phyloP scores from a whole-genome alignment of 2,888 invertebrate species.

The Drosophila emarginata region DNA sequence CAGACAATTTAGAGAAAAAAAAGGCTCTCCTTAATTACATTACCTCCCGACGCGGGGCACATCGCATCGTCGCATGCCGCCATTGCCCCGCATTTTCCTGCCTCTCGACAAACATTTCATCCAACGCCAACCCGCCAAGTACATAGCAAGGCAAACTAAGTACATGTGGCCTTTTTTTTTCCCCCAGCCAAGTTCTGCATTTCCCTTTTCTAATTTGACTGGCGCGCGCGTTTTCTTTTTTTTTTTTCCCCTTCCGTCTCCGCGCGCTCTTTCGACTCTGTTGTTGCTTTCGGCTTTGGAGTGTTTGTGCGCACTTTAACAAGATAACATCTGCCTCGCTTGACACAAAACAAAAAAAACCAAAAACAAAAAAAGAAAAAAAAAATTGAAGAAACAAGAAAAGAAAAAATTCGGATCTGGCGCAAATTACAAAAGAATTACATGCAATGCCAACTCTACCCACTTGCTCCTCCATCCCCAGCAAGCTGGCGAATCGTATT shows the following conservation, averaged over 20 bases:
- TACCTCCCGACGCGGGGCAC: slow-evolving; percentile 34
- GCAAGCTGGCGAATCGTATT: slow-evolving; percentile 17
- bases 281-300: slow-evolving; percentile 51
- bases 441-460: slow-evolving; percentile 39
- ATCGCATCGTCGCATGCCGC: not conserved
- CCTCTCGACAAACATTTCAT: slow-evolving; percentile 5
- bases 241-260: slow-evolving; percentile 32
- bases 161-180: slow-evolving; percentile 45
- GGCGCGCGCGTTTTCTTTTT: slow-evolving; percentile 20
- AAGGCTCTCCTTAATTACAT: slow-evolving; percentile 65
- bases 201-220: slow-evolving; percentile 66
- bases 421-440: slow-evolving; percentile 46
- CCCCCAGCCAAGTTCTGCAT: slow-evolving; percentile 49
- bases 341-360: slow-evolving; percentile 51
- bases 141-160: slow-evolving; percentile 45
- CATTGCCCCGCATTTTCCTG: not conserved
- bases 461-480: not conserved
- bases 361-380: slow-evolving; percentile 23
- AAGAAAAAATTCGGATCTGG: slow-evolving; percentile 5
- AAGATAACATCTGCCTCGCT: slow-evolving; percentile 71
- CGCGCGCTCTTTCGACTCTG: slow-evolving; percentile 19
- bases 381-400: not conserved
- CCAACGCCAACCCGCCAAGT: slow-evolving; percentile 37
- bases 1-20: slow-evolving; percentile 62
- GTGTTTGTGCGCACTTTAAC: slow-evolving; percentile 66